Evolutionary conservation across 1,140 invertebrate genomes (phyloP), one percentile per base, ranked within the genome.

Genomic region (Drosophila orosa): DNA sequence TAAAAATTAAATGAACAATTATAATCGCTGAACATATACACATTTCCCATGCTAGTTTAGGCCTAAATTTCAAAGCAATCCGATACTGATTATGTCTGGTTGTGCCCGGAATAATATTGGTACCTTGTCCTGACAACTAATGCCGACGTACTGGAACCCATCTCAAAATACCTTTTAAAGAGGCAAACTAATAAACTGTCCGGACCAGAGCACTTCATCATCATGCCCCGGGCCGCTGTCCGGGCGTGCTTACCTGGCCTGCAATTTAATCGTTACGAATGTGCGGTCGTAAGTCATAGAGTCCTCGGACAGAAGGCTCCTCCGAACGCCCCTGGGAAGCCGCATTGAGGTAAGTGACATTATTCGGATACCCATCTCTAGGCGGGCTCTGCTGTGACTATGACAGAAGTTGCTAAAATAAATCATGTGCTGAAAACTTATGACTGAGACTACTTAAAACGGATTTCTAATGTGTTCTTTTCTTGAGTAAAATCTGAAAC

Each of bases 211-310:
- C 27, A 42, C 39, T 65, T 42, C 57, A 61, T 72, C 45, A 52
- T 29, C 24, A 19, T 29, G 40, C 39, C 19, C 24, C 47, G 22
- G 44, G 52, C 22, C 13, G 33, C 74, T 69, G 72, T 68, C 63
- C 42, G 33, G 29, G 24, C 22, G 42, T 63, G 59, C 44, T 54
- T 69, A 71, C 71, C 68, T 54, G 42, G 24, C 52, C 71, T 63
- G 80, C 66, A 84, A 84, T 78, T 55, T 73, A 80, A 85, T 84
- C 76, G 66, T 85, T 85, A 84, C 66, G 58, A 85, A 84, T 84
- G 73, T 85, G 47, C 48, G 66, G 40, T 74, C 54, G 44, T 85
- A 62, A 85, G 57, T 84, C 62, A 85, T 62, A 39, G 50, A 39
- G 45, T 61, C 45, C 29, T 35, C 4, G 9, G 57, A 31, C 31